phyloP scores from a whole-genome alignment of 2,888 invertebrate species.

The Rhagium mordax region DNA sequence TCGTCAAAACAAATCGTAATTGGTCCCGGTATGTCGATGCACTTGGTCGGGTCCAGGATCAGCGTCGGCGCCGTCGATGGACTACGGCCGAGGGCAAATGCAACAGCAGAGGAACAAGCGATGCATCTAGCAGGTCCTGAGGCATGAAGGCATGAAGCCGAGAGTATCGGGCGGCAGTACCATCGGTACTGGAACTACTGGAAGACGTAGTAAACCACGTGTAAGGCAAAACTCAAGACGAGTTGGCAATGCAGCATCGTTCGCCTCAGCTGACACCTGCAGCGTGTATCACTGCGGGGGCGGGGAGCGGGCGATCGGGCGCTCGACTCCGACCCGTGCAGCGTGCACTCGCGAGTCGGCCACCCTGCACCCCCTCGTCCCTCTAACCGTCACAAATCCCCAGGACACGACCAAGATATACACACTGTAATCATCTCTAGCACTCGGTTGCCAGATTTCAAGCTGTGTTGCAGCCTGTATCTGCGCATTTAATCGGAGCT shows the following conservation, averaged over 20 bases:
- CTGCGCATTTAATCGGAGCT: conserved; percentile 67
- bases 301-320: conserved; percentile 58
- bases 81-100: conserved; percentile 24
- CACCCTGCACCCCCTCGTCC: conserved; percentile 50
- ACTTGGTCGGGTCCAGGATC: conserved; percentile 33
- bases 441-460: conserved; percentile 67
- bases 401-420: conserved; percentile 68
- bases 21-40: conserved; percentile 37
- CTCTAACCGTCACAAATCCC: conserved; percentile 66
- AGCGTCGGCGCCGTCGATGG: conserved; percentile 27
- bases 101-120: background rate
- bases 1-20: conserved; percentile 58
- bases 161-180: conserved; percentile 39
- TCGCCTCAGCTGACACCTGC: conserved; percentile 69
- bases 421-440: conserved; percentile 68
- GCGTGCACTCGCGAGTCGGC: conserved; percentile 63
- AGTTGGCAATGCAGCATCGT: conserved; percentile 64
- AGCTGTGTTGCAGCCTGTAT: conserved; percentile 66
- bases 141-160: conserved; percentile 42
- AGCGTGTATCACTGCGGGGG: conserved; percentile 65
- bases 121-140: conserved; percentile 39
- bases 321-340: conserved; percentile 48
- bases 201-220: conserved; percentile 36
- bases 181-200: conserved; percentile 23
- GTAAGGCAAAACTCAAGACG: conserved; percentile 38